phyloP scores from a whole-genome alignment of 1,140 invertebrate genomes.

The Thaumatotibia leucotreta region DNA sequence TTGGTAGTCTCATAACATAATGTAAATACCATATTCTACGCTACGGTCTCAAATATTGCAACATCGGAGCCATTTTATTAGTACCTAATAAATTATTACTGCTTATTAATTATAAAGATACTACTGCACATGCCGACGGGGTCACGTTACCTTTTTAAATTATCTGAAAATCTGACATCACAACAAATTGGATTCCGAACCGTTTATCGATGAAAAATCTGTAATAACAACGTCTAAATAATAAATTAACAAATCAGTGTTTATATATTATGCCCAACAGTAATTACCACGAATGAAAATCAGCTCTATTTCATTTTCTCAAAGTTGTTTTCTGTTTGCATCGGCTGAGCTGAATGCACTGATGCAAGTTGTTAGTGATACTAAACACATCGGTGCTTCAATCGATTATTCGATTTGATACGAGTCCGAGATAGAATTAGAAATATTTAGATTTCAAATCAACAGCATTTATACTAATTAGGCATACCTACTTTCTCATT shows the following conservation, averaged over 20 bases:
- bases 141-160: constrained; percentile 27
- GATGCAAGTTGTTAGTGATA: constrained; percentile 5
- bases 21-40: neutral
- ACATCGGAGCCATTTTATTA: neutral
- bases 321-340: neutral
- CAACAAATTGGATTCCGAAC: constrained; percentile 40
- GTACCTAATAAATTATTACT: neutral
- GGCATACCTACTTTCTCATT: neutral
- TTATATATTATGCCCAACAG: constrained; percentile 16
- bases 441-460: constrained; percentile 10
- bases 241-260: constrained; percentile 35
- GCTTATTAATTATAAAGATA: constrained; percentile 41
- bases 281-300: neutral
- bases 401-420: constrained; percentile 6
- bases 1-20: neutral
- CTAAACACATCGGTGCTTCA: constrained; percentile 3
- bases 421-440: constrained; percentile 11
- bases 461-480: neutral
- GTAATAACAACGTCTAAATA: constrained; percentile 34
- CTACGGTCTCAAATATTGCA: neutral
- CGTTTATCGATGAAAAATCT: constrained; percentile 38
- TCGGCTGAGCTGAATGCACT: neutral
- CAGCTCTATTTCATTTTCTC: neutral
- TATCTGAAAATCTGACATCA: constrained; percentile 36
- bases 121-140: neutral